Base-by-base conservation (phyloP, 2,113 vertebrate species). In the Thunnus maccoyii region DNA sequence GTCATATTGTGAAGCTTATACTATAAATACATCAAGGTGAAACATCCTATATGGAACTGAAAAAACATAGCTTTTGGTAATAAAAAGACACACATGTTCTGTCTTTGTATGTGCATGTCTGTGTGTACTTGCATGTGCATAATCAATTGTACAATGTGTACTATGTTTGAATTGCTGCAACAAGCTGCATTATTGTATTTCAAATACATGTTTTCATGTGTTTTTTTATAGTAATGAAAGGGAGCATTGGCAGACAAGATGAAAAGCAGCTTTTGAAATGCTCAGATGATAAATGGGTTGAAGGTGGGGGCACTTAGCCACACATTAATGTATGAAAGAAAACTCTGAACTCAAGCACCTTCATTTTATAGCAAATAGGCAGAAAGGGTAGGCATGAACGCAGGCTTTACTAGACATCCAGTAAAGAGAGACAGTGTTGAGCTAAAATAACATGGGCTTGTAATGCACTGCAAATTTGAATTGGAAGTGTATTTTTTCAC, bases 401-500 rank as follows among this genome's bases (percentile, higher is more conserved):
- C 2, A 16, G 60, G 47, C 50, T 76, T 78, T 20, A 56, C 27
- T 27, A 25, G 25, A 64, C 50, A 54, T 56, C n/a, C 20, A 68
- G 17, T 2, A 17, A 64, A 69, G 58, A 15, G 55, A 27, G 17
- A 32, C 55, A 25, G 50, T 3, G 5, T 54, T 2, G 7, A 20
- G 46, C 32, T 48, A 18, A 22, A 64, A 64, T 44, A 25, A 47
- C 22, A 75, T 0, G 5, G 0, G 1, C 36, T 41, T 61, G 67
- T 82, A 80, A 79, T 55, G 60, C 67, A 36, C 11, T 57, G 63
- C 52, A 56, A 61, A 83, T 80, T 77, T 55, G 25, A 77, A 80
- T 5, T 20, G 47, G 6, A 68, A 62, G 74, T 48, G 32, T 32
- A 3, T 22, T 44, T 72, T 36, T 5, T 36, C 20, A 11, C 22